Evolutionary conservation across 1,140 invertebrate genomes (phyloP).

Genomic region (Penaeus japonicus): DNA sequence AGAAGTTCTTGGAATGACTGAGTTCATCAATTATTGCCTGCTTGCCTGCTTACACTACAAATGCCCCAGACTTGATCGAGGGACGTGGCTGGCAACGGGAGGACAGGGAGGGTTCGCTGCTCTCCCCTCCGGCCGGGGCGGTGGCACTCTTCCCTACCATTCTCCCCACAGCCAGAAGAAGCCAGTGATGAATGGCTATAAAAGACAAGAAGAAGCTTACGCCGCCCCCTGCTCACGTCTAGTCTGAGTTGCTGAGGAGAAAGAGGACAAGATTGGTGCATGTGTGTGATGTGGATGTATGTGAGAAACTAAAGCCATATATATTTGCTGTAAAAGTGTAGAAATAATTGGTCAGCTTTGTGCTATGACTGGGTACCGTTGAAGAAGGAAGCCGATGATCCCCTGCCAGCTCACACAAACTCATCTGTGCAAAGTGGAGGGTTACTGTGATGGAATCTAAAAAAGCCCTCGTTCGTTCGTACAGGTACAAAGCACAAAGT

Average conservation of each 20-base stretch:
- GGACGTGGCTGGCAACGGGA: conserved; percentile 12
- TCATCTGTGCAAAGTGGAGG: conserved; percentile 18
- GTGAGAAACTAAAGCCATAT: neutral
- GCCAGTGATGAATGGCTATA: conserved; percentile 39
- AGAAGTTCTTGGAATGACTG: neutral
- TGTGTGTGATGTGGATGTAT: conserved; percentile 34
- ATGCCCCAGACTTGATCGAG: conserved; percentile 29
- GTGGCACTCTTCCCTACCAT: conserved; percentile 4
- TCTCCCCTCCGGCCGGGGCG: conserved; percentile 27
- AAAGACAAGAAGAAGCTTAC: conserved; percentile 49
- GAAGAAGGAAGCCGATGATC: neutral
- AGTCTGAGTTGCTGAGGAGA: conserved; percentile 46
- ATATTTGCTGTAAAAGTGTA: neutral
- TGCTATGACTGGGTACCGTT: neutral
- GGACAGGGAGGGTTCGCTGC: neutral
- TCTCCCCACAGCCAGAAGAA: neutral
- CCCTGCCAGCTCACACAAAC: conserved; percentile 23
- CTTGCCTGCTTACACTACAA: conserved; percentile 28
- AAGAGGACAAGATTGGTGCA: neutral
- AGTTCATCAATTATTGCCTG: neutral
- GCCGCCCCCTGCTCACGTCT: conserved; percentile 51
- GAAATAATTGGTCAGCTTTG: neutral
- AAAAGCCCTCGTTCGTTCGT: neutral
- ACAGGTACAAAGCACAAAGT: conserved; percentile 40
- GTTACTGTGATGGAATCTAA: conserved; percentile 19